These are phyloP conservation scores for Pipistrellus nathusii DNA, from an alignment of 2,797 vertebrate genomes.

Conservation along the genomic window DNA sequence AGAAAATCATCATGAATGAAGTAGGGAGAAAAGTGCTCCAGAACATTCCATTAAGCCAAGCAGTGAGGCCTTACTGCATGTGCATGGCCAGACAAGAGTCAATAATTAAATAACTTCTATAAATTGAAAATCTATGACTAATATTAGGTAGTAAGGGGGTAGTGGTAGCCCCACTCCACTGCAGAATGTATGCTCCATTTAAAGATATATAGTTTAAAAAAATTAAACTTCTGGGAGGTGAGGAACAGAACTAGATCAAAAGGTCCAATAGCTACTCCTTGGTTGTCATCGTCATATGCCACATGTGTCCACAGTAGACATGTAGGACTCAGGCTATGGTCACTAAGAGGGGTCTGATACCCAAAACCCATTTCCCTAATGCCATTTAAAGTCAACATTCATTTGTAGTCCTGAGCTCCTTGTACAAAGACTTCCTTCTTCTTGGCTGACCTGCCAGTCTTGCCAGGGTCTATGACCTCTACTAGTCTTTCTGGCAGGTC, in stretches of 20 bases:
- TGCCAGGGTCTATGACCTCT: fast-evolving
- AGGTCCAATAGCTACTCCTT: not conserved
- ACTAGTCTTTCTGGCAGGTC: not conserved
- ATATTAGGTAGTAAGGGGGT: not conserved
- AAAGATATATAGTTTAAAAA: not conserved
- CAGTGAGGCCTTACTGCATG: not conserved
- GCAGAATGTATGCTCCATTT: not conserved
- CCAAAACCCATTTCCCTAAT: not conserved
- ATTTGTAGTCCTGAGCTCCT: not conserved
- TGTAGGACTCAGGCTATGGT: not conserved
- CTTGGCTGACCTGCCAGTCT: not conserved
- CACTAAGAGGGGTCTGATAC: not conserved
- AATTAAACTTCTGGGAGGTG: not conserved
- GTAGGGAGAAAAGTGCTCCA: not conserved
- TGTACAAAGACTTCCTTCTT: not conserved
- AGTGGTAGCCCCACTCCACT: not conserved
- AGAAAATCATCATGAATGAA: not conserved
- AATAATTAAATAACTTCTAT: not conserved
- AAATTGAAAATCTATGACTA: not conserved
- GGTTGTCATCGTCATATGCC: not conserved
- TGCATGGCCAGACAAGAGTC: not conserved
- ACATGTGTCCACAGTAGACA: not conserved
- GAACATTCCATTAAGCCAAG: not conserved
- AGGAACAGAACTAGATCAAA: not conserved
- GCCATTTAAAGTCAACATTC: not conserved